These are phyloP conservation scores for Rissa tridactyla DNA, from an alignment of 2,113 vertebrate species.

Conservation along the genomic window DNA sequence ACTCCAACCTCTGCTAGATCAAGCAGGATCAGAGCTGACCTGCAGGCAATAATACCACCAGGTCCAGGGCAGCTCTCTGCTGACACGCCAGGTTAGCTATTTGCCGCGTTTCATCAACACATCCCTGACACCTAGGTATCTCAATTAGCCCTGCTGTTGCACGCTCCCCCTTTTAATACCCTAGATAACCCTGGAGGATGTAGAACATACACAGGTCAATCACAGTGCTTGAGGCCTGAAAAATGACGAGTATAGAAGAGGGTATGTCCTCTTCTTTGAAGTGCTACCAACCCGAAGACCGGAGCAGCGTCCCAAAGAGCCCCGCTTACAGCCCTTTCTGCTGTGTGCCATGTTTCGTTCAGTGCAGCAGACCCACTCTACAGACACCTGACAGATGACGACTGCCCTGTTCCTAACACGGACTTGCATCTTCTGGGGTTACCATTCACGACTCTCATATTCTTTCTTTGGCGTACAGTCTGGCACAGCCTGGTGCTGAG, in stretches of 20 bases:
- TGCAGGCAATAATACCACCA: not conserved
- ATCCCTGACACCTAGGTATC: not conserved
- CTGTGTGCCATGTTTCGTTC: fast-evolving
- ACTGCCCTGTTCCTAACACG: not conserved
- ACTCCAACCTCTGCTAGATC: not conserved
- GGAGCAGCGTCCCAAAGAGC: not conserved
- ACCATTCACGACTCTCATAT: not conserved
- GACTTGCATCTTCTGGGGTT: not conserved
- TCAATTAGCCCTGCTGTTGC: not conserved
- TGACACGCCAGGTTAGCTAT: too few species aligned
- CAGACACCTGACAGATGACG: not conserved
- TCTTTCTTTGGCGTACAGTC: not conserved
- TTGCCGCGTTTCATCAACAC: fast-evolving
- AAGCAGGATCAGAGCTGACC: not conserved
- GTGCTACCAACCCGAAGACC: not conserved
- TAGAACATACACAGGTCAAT: not conserved
- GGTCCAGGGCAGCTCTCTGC: not conserved
- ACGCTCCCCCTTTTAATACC: not conserved
- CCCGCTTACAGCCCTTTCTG: not conserved
- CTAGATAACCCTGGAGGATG: not conserved
- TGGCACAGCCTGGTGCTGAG: not conserved
- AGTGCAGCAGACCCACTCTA: not conserved
- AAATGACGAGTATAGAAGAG: not conserved
- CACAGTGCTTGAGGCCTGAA: not conserved
- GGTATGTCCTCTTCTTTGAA: not conserved